Evolutionary conservation across 2,113 vertebrate genomes (phyloP), one percentile per base, ranked within the genome.

Genomic region (Neoarius graeffei): DNA sequence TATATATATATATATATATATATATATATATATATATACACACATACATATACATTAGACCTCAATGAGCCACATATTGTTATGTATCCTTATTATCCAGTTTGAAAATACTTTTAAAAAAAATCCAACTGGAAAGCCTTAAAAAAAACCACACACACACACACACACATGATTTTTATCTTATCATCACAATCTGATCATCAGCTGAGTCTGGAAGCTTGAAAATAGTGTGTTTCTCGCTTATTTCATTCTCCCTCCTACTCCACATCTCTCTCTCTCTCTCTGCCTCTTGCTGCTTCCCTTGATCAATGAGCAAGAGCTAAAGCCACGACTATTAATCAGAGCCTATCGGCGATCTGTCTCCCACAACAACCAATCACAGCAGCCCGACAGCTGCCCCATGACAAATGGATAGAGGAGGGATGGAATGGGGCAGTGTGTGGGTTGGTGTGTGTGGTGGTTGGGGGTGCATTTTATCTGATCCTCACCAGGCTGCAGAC

Each of bases 251-350:
- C 93, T 93, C 5, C 87, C 81, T 83, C 90, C 81, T 85, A 27
- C 74, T 69, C 56, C 25, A 56, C 27, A 84, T 73, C 77, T 57
- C 54, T 74, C 88, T 76, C 91, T 88, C 67, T 85, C 90, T 67
- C 90, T 48, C 80, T 67, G n/a, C n/a, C 84, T 64, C 73, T 88
- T 87, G 90, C 92, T 93, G 94, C 92, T 94, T 93, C 93, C 88
- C 93, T 94, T 95, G 95, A 96, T 96, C 95, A 96, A 96, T 96
- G 95, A 95, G 94, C 94, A 95, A 94, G 94, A 94, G 94, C 94
- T 94, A 92, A 93, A 94, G 91, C 94, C 93, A 93, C 94, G 91
- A 93, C 94, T 94, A 95, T 96, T 95, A 95, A 95, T 95, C 95
- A 95, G 94, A 91, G 91, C 94, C 95, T 95, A 95, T 95, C 93